Percentiles rank a stretch among this genome's conserved stretches.
Conservation (phyloP, 2,797 vertebrate genomes). For the Coracias cyanogaster region DNA sequence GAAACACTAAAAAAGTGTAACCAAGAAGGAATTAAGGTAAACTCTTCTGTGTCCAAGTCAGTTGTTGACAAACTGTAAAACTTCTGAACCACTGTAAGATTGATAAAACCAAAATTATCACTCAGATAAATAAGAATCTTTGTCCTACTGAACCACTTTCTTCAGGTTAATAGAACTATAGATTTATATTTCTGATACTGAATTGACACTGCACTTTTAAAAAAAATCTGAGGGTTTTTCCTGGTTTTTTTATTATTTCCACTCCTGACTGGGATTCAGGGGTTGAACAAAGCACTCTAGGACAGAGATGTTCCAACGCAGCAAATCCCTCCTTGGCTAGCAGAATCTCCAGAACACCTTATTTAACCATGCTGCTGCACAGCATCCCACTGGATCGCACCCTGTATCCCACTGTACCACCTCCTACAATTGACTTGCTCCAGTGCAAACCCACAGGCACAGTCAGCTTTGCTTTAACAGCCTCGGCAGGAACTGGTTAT, state of each 20-base stretch:
- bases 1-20: not conserved
- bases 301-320: not conserved
- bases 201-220: not conserved
- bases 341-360: not conserved
- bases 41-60: not conserved
- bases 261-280: not conserved
- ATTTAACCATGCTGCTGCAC: not conserved
- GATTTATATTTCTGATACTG: not conserved
- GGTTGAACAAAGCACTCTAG: not conserved
- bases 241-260: not conserved
- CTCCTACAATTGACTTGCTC: not conserved
- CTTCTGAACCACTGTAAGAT: not conserved
- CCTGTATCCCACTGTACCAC: not conserved
- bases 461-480: not conserved
- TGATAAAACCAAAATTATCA: not conserved
- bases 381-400: fast-evolving
- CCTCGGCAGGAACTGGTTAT: not conserved
- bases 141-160: not conserved
- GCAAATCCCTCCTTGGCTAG: not conserved
- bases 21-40: not conserved
- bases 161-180: not conserved
- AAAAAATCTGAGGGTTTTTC: fast-evolving
- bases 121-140: not conserved
- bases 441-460: not conserved
- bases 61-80: not conserved